Percentiles rank a stretch among this genome's conserved stretches.
These are phyloP conservation scores for Ryuthela nishihirai DNA, from an alignment of 2,888 invertebrate species.

Conservation along the genomic window DNA sequence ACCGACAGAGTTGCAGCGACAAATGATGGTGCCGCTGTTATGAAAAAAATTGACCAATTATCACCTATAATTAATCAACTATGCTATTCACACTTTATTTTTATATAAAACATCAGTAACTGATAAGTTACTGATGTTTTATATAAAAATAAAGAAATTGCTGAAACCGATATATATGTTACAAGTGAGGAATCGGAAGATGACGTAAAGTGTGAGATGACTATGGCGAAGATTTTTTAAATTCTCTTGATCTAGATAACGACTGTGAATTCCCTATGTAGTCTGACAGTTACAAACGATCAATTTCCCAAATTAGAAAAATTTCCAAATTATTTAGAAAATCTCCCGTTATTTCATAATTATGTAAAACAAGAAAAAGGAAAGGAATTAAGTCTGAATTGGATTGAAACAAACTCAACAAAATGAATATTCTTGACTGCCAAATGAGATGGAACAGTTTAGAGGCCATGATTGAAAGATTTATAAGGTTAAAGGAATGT, in stretches of 20 bases:
- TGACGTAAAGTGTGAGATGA: neutral
- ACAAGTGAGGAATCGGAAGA: neutral
- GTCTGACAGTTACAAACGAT: neutral
- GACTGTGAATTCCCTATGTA: neutral
- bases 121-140: neutral
- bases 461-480: neutral
- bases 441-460: neutral
- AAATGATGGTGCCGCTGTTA: neutral
- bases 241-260: neutral
- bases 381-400: neutral
- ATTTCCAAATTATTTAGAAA: neutral
- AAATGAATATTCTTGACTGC: neutral
- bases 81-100: neutral
- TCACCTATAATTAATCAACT: neutral
- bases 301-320: neutral
- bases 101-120: neutral
- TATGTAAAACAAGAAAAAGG: neutral
- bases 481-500: neutral
- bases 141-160: neutral
- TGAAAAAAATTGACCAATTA: neutral
- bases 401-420: no score
- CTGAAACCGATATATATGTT: neutral
- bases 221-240: neutral
- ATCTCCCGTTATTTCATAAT: neutral
- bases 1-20: neutral